Base-by-base conservation (phyloP, 2,113 vertebrate species). In the Delphinus delphis region DNA sequence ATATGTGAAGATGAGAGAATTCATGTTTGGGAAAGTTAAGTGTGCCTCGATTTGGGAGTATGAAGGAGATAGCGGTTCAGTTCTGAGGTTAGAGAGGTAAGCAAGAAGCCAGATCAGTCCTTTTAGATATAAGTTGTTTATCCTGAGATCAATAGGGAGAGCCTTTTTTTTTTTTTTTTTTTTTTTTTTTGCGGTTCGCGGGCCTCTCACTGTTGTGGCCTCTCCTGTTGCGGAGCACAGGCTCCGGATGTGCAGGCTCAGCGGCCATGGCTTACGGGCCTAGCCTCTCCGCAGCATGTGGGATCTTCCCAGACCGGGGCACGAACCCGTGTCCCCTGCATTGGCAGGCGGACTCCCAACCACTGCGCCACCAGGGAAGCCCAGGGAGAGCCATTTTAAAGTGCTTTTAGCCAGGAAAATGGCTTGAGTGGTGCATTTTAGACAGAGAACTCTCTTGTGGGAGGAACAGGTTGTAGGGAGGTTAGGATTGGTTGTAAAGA, bases 31-130 rank as follows among this genome's bases (percentile, higher is more conserved):
- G 36, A 36, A 47, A 68, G 36, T 55, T 83, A 50, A 84, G 2
- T 65, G 33, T 81, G 44, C 60, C 47, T 95, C 58, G 31, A 68
- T 90, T 68, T 68, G 55, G 50, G 70, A 50, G 9, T 60, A 21
- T 77, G 47, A 41, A 90, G n/a, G 60, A 90, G 47, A 65, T 63
- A 60, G 47, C 21, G 44, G 12, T 36, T 88, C 55, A 76, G 28
- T 28, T 68, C 6, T 47, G 62, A 77, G 79, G 36, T 71, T 60
- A 74, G 47, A 84, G 71, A 68, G 47, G 17, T 84, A 95, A 90
- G 31, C 60, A 90, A 77, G 77, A 74, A 74, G 14, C 77, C 14
- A 65, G 20, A 53, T 94, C 23, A 47, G 15, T 55, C 20, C 5
- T 55, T 5, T 77, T 65, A 26, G 31, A 31, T 8, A 53, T 63